These are phyloP conservation scores for Drosophila neotestacea DNA, from an alignment of 2,888 invertebrate species.

Conservation along the genomic window DNA sequence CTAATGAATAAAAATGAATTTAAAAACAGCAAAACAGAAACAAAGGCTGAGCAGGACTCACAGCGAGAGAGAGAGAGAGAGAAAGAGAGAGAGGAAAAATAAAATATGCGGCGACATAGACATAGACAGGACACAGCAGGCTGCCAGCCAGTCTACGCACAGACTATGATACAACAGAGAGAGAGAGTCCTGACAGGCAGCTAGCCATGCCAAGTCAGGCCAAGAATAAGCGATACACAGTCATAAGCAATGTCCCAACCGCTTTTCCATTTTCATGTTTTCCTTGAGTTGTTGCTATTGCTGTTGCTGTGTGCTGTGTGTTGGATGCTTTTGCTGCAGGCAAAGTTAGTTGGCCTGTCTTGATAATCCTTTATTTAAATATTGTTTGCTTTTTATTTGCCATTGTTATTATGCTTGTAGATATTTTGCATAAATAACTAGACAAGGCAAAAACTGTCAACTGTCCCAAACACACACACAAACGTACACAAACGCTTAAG, in stretches of 20 bases:
- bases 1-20: slow-evolving; percentile 79
- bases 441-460: slow-evolving; percentile 42
- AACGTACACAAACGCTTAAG: slow-evolving; percentile 10
- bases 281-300: slow-evolving; percentile 27
- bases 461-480: slow-evolving; percentile 20
- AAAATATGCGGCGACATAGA: slow-evolving; percentile 59
- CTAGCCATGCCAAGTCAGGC: slow-evolving; percentile 12
- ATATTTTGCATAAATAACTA: slow-evolving; percentile 78
- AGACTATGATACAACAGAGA: slow-evolving; percentile 21
- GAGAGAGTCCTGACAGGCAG: slow-evolving; percentile 41
- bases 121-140: slow-evolving; percentile 53
- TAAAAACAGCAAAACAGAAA: slow-evolving; percentile 50
- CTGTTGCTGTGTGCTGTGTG: slow-evolving; percentile 3
- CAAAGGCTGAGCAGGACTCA: slow-evolving; percentile 1
- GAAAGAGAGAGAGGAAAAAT: slow-evolving; percentile 30
- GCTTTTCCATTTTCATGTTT: slow-evolving; percentile 43
- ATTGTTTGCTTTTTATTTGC: slow-evolving; percentile 73
- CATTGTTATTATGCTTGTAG: slow-evolving; percentile 68
- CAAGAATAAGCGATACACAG: slow-evolving; percentile 5
- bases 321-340: slow-evolving; percentile 45
- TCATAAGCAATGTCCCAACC: slow-evolving; percentile 42
- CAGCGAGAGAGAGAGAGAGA: slow-evolving; percentile 2
- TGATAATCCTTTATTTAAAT: slow-evolving; percentile 79
- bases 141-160: slow-evolving; percentile 75
- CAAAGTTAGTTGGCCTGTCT: slow-evolving; percentile 48